Percentiles rank a stretch among this genome's conserved stretches.
Evolutionary conservation across 2,888 invertebrate genomes (phyloP).

Genomic region (Sphaerophoria rueppellii): DNA sequence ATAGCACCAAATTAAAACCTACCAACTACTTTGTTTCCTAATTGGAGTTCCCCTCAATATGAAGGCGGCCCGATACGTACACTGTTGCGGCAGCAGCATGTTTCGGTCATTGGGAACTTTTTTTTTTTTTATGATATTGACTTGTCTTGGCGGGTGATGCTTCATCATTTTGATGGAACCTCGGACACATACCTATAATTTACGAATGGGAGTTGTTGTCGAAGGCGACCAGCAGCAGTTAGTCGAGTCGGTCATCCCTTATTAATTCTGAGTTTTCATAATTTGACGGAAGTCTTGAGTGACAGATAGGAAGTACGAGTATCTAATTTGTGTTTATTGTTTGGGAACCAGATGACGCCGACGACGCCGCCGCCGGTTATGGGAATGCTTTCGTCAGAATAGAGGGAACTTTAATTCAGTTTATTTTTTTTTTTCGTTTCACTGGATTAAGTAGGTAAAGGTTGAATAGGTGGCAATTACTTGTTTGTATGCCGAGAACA

Average conservation of each 20-base stretch:
- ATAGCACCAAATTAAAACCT: slow-evolving; percentile 69
- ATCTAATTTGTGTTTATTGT: slow-evolving; percentile 64
- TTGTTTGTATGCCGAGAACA: not conserved
- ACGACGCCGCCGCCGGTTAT: slow-evolving; percentile 45
- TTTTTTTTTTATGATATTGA: slow-evolving; percentile 48
- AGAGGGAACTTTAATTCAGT: slow-evolving; percentile 10
- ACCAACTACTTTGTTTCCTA: slow-evolving; percentile 71
- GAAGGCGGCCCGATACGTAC: not conserved
- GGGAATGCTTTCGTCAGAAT: slow-evolving; percentile 25
- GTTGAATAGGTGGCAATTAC: not conserved
- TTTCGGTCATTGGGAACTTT: slow-evolving; percentile 2
- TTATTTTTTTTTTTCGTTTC: not conserved
- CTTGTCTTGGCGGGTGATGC: slow-evolving; percentile 50
- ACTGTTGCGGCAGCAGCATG: not conserved
- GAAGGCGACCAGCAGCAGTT: slow-evolving; percentile 32
- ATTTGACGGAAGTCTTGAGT: slow-evolving; percentile 70
- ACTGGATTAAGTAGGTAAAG: slow-evolving; percentile 1
- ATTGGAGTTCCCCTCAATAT: slow-evolving; percentile 53
- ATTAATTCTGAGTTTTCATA: slow-evolving; percentile 65
- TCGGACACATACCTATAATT: slow-evolving; percentile 36
- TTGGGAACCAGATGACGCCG: slow-evolving; percentile 58
- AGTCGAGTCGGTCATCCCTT: slow-evolving; percentile 62
- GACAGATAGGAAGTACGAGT: slow-evolving; percentile 67
- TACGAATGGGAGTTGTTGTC: not conserved
- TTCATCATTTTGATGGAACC: slow-evolving; percentile 65